Evolutionary conservation across 2,888 invertebrate species (phyloP), one percentile per base, ranked within the genome.

Genomic region (Chalcosyrphus nemorum): DNA sequence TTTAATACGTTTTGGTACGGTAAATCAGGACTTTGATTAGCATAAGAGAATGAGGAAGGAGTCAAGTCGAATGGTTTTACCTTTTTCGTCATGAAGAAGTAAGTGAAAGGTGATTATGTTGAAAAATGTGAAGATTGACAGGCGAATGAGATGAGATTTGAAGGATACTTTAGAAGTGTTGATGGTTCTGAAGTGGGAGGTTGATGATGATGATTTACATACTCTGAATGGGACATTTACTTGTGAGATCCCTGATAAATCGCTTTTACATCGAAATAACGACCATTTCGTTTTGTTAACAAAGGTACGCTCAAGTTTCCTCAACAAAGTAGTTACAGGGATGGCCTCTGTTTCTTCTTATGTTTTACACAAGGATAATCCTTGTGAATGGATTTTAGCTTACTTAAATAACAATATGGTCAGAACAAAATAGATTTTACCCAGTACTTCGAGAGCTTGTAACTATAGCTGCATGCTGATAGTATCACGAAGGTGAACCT

Each of bases 11-110:
- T 72, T 77, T 57, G 68, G 38, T 63, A 50, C 50, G 65, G 68
- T 75, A 75, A 80, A 75, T 80, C 80, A 75, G 74, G 70, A 84
- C 75, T 84, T 84, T 84, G 84, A 84, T 84, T 84, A 84, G 84
- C 84, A 84, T 84, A 80, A 84, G 43, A 54, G 77, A 32, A 32
- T 1, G 35, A n/a, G 15, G 63, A 52, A 29, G 63, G 43, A 56
- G 57, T n/a, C n/a, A 50, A 6, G 6, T 21, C 38, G 43, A 11
- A 15, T 32, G 57, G 29, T 63, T 68, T n/a, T 66, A 52, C 74
- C 63, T 56, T 70, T 66, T 63, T 45, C 32, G 15, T 27, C 24
- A 24, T n/a, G n/a, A 29, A 41, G 50, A 52, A 54, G 56, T 63
- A 54, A 50, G 72, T 63, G 78, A 61, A 74, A 74, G 74, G 68